Base-by-base conservation (phyloP, 1,140 invertebrate genomes). In the Drosophila littoralis region DNA sequence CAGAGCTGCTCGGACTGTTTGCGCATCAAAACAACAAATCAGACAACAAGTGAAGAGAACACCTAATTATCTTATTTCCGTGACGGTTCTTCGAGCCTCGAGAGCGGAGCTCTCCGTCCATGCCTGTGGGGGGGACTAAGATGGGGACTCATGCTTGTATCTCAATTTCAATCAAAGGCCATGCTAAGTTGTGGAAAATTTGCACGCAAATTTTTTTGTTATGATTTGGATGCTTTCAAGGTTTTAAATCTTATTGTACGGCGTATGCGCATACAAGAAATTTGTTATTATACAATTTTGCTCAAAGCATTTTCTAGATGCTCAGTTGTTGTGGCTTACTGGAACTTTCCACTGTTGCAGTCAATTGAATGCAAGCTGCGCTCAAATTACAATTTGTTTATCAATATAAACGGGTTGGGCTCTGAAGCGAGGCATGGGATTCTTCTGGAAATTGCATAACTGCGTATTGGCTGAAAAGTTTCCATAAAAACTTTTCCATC, bases 311-410 rank as follows among this genome's bases (percentile, higher is more conserved):
- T 60, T 78, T 81, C 80, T 57, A 79, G 66, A 65, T 58, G 38
- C 54, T 48, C 15, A 1, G 33, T 13, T 55, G 15, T 15, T 28
- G 40, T 40, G 42, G 61, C 40, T n/a, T 43, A 64, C 68, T 55
- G 52, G 35, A 83, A 88, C 79, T 88, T 88, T 86, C 82, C 83
- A 73, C 58, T 71, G 67, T 76, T 76, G 68, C 55, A 63, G 51
- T 17, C 82, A 86, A 86, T 86, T 86, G 72, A 79, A 48, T 51
- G 40, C 64, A 55, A 64, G 66, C 43, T 45, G 55, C 50, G 63
- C 79, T 83, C 79, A 61, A 73, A 79, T 86, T 76, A 60, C 82
- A 65, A 67, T 71, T 84, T 74, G 74, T 81, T 84, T 63, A 70
- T 80, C 57, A 75, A 77, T 80, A 79, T 58, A 58, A 61, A 32